Evolutionary conservation across 2,797 vertebrate species (phyloP).

Genomic region (Periparus ater): DNA sequence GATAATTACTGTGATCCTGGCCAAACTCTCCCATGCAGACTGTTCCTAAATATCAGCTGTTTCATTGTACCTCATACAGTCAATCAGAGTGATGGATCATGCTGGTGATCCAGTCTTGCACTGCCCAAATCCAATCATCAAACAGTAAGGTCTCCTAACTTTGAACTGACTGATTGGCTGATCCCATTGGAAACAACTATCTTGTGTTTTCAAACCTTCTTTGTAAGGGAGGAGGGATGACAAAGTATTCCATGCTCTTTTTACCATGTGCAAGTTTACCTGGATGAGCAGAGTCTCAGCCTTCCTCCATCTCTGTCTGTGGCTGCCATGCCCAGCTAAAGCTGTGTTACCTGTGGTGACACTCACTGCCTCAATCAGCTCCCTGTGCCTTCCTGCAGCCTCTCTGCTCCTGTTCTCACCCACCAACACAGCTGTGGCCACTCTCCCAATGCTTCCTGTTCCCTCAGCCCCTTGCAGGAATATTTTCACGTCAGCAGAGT

Average conservation of each 20-base stretch:
- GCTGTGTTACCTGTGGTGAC: background rate
- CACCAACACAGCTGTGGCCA: accelerated
- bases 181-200: background rate
- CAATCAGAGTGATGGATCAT: background rate
- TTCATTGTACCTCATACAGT: background rate
- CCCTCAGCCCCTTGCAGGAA: background rate
- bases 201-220: background rate
- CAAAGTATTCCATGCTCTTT: background rate
- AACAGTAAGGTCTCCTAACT: background rate
- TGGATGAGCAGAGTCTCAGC: background rate
- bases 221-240: background rate
- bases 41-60: background rate
- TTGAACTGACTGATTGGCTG: background rate
- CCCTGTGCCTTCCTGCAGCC: background rate
- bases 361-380: background rate
- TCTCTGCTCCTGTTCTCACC: background rate
- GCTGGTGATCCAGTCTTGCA: too few relatives aligned
- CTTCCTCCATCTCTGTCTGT: too few relatives aligned
- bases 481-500: too few relatives aligned
- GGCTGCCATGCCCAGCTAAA: background rate
- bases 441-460: accelerated
- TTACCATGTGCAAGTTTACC: background rate
- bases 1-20: background rate
- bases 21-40: background rate
- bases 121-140: background rate